Evolutionary conservation across 2,797 vertebrate genomes (phyloP).

Genomic region (Merluccius polli): DNA sequence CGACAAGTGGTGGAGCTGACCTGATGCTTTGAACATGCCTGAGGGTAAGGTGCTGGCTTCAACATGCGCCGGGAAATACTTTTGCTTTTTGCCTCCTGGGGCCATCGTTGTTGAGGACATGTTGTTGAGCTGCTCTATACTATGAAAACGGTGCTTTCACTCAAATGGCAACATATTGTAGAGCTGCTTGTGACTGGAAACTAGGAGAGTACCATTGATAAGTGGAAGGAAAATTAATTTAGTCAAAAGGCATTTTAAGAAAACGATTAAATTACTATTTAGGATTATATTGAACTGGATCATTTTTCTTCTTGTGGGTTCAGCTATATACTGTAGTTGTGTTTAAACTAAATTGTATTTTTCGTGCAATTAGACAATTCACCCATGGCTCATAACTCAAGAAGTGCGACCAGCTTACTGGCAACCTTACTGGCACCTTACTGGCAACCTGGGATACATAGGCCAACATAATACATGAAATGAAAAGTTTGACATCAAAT

Average conservation of each 20-base stretch:
- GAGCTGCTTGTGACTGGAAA: not conserved
- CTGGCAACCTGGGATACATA: too few species aligned
- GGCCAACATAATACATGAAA: not conserved
- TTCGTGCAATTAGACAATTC: not conserved
- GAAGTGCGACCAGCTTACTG: not conserved
- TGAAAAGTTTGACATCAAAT: too few species aligned
- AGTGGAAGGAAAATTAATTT: not conserved
- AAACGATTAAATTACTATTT: not conserved
- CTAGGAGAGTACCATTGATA: not conserved
- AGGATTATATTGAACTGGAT: not conserved
- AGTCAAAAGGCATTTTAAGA: not conserved
- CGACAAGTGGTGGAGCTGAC: slow-evolving; percentile 2
- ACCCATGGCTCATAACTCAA: too few species aligned
- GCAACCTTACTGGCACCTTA: too few species aligned
- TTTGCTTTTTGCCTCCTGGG: not conserved
- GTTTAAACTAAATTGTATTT: not conserved
- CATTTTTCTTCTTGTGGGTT: not conserved
- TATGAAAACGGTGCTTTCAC: not conserved
- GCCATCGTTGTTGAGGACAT: not conserved
- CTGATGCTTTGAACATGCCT: not conserved
- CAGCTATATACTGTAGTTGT: not conserved
- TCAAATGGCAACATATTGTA: not conserved
- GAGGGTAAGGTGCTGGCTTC: slow-evolving; percentile 54
- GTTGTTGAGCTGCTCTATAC: not conserved
- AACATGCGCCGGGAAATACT: slow-evolving; percentile 23